Evolutionary conservation across 2,797 vertebrate species (phyloP), one percentile per base, ranked within the genome.

Genomic region (Helostoma temminkii): DNA sequence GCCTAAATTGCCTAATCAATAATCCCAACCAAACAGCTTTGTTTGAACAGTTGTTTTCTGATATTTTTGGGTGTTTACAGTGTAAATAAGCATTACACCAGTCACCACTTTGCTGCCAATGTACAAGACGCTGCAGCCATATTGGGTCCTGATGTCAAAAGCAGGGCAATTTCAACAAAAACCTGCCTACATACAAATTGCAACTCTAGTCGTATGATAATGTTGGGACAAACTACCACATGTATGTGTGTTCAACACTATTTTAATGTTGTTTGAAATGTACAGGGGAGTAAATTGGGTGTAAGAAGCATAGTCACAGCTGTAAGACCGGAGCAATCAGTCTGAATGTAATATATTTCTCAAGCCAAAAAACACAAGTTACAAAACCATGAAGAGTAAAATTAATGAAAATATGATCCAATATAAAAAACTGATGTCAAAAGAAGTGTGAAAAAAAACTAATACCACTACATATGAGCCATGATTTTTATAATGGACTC

Each of bases 401-500:
- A 36, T 42, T 48, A 14, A 28, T 45, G 9, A 25, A 53, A 32
- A 49, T 55, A 14, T 61, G 18, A 71, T 12, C 19, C 22, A 60
- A 47, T 46, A 25, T 32, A 30, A 57, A 18, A 55, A 49, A 9
- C 2, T n/a, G 7, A 19, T 45, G 19, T n/a, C 43, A 47, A 62
- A 45, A 4, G 21, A 43, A 54, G 25, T 6, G 19, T 34, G 49
- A 24, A 30, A 21, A 47, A 71, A 47, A 32, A 39, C 22, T 69
- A 66, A 71, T 36, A 46, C 9, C 18, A 37, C 16, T 9, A 43
- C 7, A 30, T 26, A 49, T 49, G 76, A 9, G 61, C 55, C n/a
- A 67, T 67, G 59, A 69, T 85, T 75, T 80, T 81, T 42, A 66
- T 83, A 84, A 84, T 80, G 56, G 83, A 60, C 72, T 87, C 81